phyloP scores from a whole-genome alignment of 2,797 vertebrate genomes.

The Anguilla obscura region DNA sequence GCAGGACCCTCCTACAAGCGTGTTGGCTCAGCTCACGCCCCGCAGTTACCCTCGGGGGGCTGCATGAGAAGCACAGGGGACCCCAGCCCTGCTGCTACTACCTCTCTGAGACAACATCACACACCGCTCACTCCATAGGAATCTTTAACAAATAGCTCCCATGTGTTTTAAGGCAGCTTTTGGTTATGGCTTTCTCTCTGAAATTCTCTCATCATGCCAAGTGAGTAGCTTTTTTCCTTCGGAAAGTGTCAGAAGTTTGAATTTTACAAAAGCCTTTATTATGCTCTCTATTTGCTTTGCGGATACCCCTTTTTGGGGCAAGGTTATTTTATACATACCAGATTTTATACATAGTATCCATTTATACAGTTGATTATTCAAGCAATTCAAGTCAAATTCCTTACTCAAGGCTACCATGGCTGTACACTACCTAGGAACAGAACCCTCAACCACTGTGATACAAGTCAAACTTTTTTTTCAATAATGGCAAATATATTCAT shows the following conservation, averaged over 20 bases:
- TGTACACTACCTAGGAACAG: neutral
- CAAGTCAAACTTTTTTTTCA: neutral
- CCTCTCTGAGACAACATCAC: neutral
- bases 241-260: neutral
- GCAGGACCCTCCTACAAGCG: constrained; percentile 44
- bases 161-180: neutral
- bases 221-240: neutral
- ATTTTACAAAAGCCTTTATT: constrained; percentile 4
- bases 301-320: neutral
- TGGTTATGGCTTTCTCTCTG: neutral
- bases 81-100: neutral
- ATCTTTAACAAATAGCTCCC: neutral
- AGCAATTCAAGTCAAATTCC: neutral
- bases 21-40: neutral
- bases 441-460: neutral
- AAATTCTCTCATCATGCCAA: neutral
- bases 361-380: neutral
- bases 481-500: neutral
- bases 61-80: neutral
- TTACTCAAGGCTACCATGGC: neutral
- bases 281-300: neutral
- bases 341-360: neutral
- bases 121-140: neutral
- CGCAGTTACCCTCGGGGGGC: neutral
- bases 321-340: neutral